Percentiles rank a stretch among this genome's conserved stretches.
Conservation (phyloP, 2,888 invertebrate genomes). For the Agrochola macilenta region DNA sequence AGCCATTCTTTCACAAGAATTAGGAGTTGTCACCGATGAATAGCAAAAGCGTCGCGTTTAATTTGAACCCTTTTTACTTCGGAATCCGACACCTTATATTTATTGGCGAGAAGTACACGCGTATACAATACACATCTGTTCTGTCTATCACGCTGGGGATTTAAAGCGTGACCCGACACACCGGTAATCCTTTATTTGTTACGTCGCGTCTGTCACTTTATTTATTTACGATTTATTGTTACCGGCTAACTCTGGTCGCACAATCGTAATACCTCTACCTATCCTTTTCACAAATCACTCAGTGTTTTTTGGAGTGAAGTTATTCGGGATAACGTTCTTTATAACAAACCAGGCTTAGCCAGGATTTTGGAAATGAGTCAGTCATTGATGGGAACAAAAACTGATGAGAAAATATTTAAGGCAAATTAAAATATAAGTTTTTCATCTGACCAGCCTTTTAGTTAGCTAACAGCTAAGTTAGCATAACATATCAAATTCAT, state of each 20-base stretch:
- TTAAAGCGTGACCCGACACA: slow-evolving; percentile 29
- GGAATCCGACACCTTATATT: slow-evolving; percentile 38
- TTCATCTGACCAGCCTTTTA: neutral
- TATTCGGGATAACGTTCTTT: neutral
- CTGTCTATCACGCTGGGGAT: slow-evolving; percentile 43
- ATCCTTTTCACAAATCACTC: slow-evolving; percentile 7
- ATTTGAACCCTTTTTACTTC: slow-evolving; percentile 38
- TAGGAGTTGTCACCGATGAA: slow-evolving; percentile 40
- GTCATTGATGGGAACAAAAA: neutral
- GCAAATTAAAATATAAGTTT: neutral
- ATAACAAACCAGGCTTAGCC: neutral
- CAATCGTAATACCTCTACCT: neutral
- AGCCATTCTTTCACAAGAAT: slow-evolving; percentile 19
- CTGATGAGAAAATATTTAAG: neutral
- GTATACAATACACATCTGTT: slow-evolving; percentile 45
- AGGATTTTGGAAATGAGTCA: neutral
- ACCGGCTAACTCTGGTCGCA: neutral
- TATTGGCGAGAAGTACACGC: slow-evolving; percentile 24
- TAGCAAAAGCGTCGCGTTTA: slow-evolving; percentile 28
- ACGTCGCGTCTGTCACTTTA: slow-evolving; percentile 37
- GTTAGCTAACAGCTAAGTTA: no score
- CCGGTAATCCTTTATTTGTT: slow-evolving; percentile 40
- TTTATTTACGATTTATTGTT: slow-evolving; percentile 47
- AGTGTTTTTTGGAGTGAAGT: neutral
- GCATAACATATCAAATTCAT: neutral